Evolutionary conservation across 2,797 vertebrate genomes (phyloP).

Genomic region (Sparus aurata): DNA sequence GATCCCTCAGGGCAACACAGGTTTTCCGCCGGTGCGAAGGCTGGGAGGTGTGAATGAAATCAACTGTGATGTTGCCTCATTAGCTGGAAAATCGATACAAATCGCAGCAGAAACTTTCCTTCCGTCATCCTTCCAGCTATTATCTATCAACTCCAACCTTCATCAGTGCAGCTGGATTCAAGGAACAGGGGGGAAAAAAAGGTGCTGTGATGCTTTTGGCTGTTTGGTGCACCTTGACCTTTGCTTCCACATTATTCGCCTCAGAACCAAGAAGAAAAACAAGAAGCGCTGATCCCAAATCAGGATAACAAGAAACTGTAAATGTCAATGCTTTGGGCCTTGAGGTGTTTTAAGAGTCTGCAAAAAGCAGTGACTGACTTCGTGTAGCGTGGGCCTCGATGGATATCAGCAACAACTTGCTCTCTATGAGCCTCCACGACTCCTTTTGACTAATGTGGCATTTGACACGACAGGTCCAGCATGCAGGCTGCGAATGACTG

Average conservation of each 20-base stretch:
- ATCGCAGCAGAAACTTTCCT: neutral
- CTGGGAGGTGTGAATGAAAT: conserved; percentile 9
- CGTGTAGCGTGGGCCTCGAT: conserved; percentile 23
- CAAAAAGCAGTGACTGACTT: conserved; percentile 32
- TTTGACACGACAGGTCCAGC: conserved; percentile 58
- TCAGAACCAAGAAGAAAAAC: conserved; percentile 3
- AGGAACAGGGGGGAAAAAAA: neutral
- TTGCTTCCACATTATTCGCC: neutral
- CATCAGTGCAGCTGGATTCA: neutral
- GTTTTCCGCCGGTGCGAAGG: neutral
- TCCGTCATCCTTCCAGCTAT: neutral
- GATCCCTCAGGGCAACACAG: neutral
- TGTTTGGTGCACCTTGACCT: conserved; percentile 6
- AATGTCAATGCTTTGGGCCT: conserved; percentile 36
- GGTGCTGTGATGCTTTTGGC: neutral
- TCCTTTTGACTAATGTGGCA: conserved; percentile 65
- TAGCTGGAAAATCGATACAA: neutral
- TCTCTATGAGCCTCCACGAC: conserved; percentile 47
- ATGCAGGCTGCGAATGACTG: conserved; percentile 55
- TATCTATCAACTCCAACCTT: neutral
- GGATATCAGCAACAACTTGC: conserved; percentile 34
- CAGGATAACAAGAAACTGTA: conserved; percentile 12
- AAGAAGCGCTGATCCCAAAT: neutral
- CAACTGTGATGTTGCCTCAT: neutral
- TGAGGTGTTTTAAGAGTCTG: conserved; percentile 42